Evolutionary conservation across 37 sponge, comb jelly and placozoan genomes (phyloP), one percentile per base, ranked within the genome.

Genomic region (Axinella damicornis): DNA sequence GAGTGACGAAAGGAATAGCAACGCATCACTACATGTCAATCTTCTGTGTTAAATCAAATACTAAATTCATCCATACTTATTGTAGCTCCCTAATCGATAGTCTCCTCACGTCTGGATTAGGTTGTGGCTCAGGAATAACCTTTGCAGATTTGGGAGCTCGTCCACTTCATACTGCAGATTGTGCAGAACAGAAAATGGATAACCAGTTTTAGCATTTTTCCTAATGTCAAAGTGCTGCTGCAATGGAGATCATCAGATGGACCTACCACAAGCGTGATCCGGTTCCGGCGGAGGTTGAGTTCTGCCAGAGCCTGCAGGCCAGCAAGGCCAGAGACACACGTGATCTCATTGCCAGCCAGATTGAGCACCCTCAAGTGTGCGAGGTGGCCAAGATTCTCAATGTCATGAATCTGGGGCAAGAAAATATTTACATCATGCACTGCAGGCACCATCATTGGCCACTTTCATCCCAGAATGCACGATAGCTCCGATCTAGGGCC

Each of bases 51-150:
- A n/a, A n/a, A n/a, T n/a, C n/a, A n/a, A n/a, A n/a, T n/a, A n/a
- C n/a, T n/a, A n/a, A n/a, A n/a, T n/a, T n/a, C n/a, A n/a, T n/a
- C n/a, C n/a, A n/a, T n/a, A n/a, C n/a, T n/a, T n/a, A n/a, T n/a
- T n/a, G n/a, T 61, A 57, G 22, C 12, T 36, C 24, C 14, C n/a
- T n/a, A n/a, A n/a, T n/a, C n/a, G n/a, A n/a, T 14, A 55, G 1
- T 5, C 32, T 28, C 35, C 61, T 78, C 54, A 93, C 94, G 79
- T 84, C 61, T 86, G 73, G 41, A 97, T 97, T 32, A 84, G 78
- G 66, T 98, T 98, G 54, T 96, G 88, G 33, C 95, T 91, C 30
- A 98, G 94, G 77, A 90, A 98, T 36, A 98, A 84, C 30, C 97
- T 67, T 73, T 94, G 93, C 21, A 98, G 80, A 24, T 71, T 74